Base-by-base conservation (phyloP, 2,888 invertebrate genomes). In the Papilio demoleus region DNA sequence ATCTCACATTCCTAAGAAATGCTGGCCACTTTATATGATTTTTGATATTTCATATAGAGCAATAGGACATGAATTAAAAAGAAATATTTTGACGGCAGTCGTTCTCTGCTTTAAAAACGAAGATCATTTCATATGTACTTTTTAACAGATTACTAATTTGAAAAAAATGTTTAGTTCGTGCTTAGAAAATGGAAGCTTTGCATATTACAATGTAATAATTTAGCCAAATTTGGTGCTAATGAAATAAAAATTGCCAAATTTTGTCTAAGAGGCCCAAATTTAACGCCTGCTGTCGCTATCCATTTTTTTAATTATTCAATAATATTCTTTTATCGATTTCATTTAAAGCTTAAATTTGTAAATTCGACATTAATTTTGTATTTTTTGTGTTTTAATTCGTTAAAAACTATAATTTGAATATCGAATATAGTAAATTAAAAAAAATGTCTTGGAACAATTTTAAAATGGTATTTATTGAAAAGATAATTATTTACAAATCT, bases 151-250 rank as follows among this genome's bases (percentile, higher is more conserved):
- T 12, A 36, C 36, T n/a, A 11, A 36, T 36, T 36, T 12, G 36
- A 2, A 36, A 36, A 36, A 1, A n/a, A n/a, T 11, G 12, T 3
- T 36, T 36, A 36, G 12, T 36, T 36, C 11, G 12, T 36, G 11
- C 12, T 11, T 36, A 34, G 11, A 60, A 38, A 60, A 40, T 22
- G 14, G 36, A 36, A 36, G 36, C 36, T 36, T 34, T 12, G 40
- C 70, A 38, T 67, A 34, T 70, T 70, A 59, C 45, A 70, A 36
- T 71, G 67, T 72, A 73, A 73, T 70, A 76, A 77, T 80, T 78
- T 81, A 83, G 87, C 87, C 87, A 87, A 87, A 83, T 78, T 84
- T 79, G 85, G 87, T 87, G 87, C 87, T 86, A 81, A 81, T 78
- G 74, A 74, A 75, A 75, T 76, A 68, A 74, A 56, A 77, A 76